A percentile compares a stretch with the other conserved stretches of the same genome.
phyloP scores from a whole-genome alignment of 2,888 invertebrate species.

The Leptinotarsa rubiginosa region DNA sequence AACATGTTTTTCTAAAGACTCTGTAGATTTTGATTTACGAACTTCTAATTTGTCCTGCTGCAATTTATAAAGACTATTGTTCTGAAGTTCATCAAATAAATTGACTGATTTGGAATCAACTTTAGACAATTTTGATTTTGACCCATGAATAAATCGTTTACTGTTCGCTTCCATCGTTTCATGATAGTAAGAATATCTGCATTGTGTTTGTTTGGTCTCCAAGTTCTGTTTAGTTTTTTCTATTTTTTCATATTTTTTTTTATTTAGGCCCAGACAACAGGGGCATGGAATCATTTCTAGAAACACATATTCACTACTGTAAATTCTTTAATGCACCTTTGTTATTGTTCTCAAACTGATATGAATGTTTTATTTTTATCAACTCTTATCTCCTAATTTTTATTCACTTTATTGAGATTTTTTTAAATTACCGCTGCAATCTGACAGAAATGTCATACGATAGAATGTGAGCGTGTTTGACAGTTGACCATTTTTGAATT shows the following conservation, averaged over 20 bases:
- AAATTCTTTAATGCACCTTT: not conserved
- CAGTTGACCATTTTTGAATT: no score
- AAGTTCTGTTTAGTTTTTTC: not conserved
- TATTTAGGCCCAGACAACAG: not conserved
- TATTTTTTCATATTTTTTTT: not conserved
- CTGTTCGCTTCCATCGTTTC: not conserved
- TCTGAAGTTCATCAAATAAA: slow-evolving; percentile 40
- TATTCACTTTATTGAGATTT: not conserved
- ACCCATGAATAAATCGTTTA: no score
- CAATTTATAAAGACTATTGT: slow-evolving; percentile 34
- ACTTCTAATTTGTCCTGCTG: slow-evolving; percentile 38
- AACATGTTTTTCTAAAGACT: slow-evolving; percentile 33
- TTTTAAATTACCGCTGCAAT: not conserved
- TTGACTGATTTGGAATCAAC: slow-evolving; percentile 37
- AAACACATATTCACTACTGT: not conserved
- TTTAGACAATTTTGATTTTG: slow-evolving; percentile 30
- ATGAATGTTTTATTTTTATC: not conserved
- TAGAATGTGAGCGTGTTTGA: not conserved
- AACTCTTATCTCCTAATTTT: not conserved
- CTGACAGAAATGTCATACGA: not conserved
- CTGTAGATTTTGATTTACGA: slow-evolving; percentile 42
- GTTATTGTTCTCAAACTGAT: not conserved
- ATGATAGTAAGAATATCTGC: not conserved
- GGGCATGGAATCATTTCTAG: slow-evolving; percentile 4
- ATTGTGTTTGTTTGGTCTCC: not conserved